These are phyloP conservation scores for Toxotes jaculatrix DNA, from an alignment of 2,113 vertebrate genomes.

Conservation along the genomic window DNA sequence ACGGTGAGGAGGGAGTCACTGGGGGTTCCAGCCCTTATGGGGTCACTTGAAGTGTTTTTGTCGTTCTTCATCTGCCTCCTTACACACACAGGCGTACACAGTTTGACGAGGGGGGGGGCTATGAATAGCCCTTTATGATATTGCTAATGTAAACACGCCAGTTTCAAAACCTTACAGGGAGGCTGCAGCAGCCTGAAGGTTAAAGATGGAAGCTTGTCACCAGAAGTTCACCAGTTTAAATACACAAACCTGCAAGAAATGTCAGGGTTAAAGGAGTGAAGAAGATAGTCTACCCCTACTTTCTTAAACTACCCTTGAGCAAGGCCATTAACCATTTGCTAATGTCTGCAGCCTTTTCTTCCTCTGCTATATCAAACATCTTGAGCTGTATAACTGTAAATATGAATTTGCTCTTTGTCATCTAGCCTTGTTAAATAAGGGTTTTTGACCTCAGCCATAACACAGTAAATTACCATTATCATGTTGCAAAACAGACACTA, in stretches of 20 bases:
- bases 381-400: constrained; percentile 40
- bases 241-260: constrained; percentile 3
- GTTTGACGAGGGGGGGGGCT: constrained; percentile 27
- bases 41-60: constrained; percentile 57
- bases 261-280: constrained; percentile 18
- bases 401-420: constrained; percentile 68
- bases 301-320: background rate
- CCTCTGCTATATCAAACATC: constrained; percentile 26
- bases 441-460: constrained; percentile 69
- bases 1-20: background rate
- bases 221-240: constrained; percentile 3
- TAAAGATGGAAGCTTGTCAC: constrained; percentile 38
- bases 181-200: constrained; percentile 14
- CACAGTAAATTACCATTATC: constrained; percentile 72
- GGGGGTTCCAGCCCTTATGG: constrained; percentile 21
- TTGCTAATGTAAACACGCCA: constrained; percentile 44
- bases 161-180: constrained; percentile 30
- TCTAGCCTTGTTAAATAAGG: constrained; percentile 54
- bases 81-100: constrained; percentile 11
- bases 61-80: background rate
- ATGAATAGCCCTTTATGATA: constrained; percentile 63
- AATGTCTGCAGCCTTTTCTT: constrained; percentile 3
- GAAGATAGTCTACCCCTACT: background rate
- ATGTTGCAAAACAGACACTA: constrained; percentile 66
- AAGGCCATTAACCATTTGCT: constrained; percentile 3